Evolutionary conservation across 2,797 vertebrate genomes (phyloP).

Genomic region (Neostethus bicornis): DNA sequence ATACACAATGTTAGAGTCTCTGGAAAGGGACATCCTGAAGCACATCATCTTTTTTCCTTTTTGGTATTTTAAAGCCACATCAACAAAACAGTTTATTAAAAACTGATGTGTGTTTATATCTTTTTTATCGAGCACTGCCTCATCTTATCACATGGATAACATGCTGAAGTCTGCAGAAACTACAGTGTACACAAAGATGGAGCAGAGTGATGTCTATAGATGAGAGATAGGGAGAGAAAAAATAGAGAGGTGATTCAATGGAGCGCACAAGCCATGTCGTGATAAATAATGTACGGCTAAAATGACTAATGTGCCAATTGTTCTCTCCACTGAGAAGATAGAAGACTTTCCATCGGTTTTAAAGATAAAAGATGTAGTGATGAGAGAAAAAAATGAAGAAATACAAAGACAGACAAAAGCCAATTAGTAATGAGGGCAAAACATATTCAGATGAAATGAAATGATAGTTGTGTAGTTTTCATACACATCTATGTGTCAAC

Average conservation of each 20-base stretch:
- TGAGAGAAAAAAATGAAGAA: constrained; percentile 5
- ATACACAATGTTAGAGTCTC: constrained; percentile 53
- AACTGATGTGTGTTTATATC: background rate
- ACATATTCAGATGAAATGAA: constrained; percentile 12
- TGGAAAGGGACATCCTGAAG: constrained; percentile 45
- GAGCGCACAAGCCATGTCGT: constrained; percentile 23
- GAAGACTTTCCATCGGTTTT: constrained; percentile 13
- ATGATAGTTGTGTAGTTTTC: constrained; percentile 34
- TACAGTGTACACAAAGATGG: background rate
- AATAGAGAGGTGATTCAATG: constrained; percentile 39
- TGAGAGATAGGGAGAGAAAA: constrained; percentile 15
- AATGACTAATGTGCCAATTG: constrained; percentile 56
- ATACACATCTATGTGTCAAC: constrained; percentile 18
- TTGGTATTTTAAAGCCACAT: constrained; percentile 4
- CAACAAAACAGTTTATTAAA: constrained; percentile 7
- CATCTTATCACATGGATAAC: background rate
- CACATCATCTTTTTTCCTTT: background rate
- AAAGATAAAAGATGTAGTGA: constrained; percentile 20
- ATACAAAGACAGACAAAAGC: constrained; percentile 13
- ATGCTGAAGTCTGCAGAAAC: background rate
- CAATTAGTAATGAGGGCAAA: constrained; percentile 26
- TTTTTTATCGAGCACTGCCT: background rate
- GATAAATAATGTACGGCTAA: constrained; percentile 59
- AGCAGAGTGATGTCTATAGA: constrained; percentile 8
- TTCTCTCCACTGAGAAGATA: constrained; percentile 47